phyloP scores from a whole-genome alignment of 2,113 vertebrate species.

The Columba janthina region DNA sequence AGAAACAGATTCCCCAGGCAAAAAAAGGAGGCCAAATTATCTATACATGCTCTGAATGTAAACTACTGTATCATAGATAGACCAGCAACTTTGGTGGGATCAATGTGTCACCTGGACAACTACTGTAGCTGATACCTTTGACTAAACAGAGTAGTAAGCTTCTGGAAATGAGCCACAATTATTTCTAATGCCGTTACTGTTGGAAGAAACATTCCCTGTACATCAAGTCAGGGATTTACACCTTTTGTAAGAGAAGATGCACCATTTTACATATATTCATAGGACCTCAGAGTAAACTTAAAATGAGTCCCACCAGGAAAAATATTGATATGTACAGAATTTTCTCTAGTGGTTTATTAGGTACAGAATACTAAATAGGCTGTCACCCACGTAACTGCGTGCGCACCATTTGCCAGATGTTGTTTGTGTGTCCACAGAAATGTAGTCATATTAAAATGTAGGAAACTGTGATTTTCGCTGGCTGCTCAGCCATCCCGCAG shows the following conservation, averaged over 20 bases:
- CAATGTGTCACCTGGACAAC: rapidly evolving
- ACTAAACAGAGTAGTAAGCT: not conserved
- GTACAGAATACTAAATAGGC: not conserved
- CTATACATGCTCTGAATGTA: not conserved
- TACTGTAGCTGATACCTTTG: not conserved
- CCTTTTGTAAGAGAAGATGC: not conserved
- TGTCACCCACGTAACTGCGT: not conserved
- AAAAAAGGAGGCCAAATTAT: not conserved
- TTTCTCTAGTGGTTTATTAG: not conserved
- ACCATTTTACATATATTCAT: not conserved
- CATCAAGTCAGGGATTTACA: not conserved
- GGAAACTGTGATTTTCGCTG: not conserved
- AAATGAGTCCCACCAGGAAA: not conserved
- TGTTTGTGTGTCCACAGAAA: slow-evolving; percentile 32
- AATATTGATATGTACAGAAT: not conserved
- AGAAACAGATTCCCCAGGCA: not conserved
- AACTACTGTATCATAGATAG: rapidly evolving
- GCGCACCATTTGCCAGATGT: slow-evolving; percentile 41
- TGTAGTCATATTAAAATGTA: slow-evolving; percentile 15
- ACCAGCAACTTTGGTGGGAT: not conserved
- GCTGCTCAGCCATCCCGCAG: not conserved
- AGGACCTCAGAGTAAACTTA: not conserved
- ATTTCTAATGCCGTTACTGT: not conserved
- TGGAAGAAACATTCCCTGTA: not conserved
- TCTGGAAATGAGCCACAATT: not conserved